Base-by-base conservation (phyloP, 2,888 invertebrate species). In the Marronus borbonicus region DNA sequence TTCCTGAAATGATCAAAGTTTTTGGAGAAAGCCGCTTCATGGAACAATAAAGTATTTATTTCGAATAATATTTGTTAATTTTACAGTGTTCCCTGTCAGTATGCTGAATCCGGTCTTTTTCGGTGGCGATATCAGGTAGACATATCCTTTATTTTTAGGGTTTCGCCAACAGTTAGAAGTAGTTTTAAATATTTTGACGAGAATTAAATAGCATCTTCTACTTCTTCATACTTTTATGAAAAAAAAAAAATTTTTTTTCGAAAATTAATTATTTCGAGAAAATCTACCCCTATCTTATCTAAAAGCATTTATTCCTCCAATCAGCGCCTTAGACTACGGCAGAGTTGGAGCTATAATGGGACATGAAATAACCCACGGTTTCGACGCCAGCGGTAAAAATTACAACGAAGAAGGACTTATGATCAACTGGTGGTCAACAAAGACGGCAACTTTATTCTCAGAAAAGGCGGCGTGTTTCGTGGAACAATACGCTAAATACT, bases 361-460 rank as follows among this genome's bases (percentile, higher is more conserved):
- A 0, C 91, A 91, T 81, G 91, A 91, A 85, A 91, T 91, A 20
- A 91, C 90, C 0, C 91, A 91, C 81, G 91, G 90, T 20, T 89
- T 88, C 78, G 89, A 89, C 79, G 81, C 72, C 14, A 82, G 82
- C 44, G 89, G 89, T 1, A 84, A 81, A 72, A 79, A 80, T 3
- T 93, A 91, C 86, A 91, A 93, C 85, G 90, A 90, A 82, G 87
- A 92, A 79, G 93, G 93, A 1, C 55, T 85, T 52, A 79, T 84
- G 44, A 83, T 85, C 80, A 83, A 84, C 55, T 88, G 89, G 89
- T 89, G 89, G 84, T 83, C 85, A 8, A 80, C 85, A 49, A 82
- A 85, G 64, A 89, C 89, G 0, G 81, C 78, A 2, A 80, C 79
- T 0, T 85, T 86, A 36, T 90, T 88, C 80, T 80, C 82, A 7